phyloP scores from a whole-genome alignment of 2,888 invertebrate genomes.

The Dasysyrphus albostriatus region DNA sequence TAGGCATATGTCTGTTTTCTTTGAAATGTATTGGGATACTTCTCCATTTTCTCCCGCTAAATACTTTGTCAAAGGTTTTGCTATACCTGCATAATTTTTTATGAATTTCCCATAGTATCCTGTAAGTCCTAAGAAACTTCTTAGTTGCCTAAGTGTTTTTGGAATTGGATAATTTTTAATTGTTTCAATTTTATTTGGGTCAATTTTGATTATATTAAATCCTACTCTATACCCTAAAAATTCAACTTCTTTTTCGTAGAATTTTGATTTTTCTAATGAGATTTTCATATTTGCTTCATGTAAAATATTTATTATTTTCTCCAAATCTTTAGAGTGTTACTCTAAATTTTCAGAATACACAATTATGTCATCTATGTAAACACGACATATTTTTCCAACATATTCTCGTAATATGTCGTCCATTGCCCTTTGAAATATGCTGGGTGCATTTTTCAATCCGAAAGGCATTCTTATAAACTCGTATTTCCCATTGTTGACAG shows the following conservation, averaged over 20 bases:
- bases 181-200: neutral
- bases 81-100: neutral
- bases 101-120: neutral
- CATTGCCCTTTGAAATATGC: constrained; percentile 6
- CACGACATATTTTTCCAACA: neutral
- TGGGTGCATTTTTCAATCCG: neutral
- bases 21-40: neutral
- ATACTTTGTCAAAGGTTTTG: constrained; percentile 21
- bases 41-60: neutral
- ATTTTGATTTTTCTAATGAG: constrained; percentile 1
- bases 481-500: neutral
- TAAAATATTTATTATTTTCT: neutral
- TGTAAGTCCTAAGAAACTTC: constrained; percentile 3
- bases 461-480: neutral
- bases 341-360: neutral
- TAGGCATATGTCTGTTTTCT: constrained; percentile 9
- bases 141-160: neutral
- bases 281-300: constrained; percentile 26
- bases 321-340: neutral
- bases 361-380: neutral
- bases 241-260: neutral
- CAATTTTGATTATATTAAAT: neutral
- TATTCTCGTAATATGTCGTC: neutral
- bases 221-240: constrained; percentile 12
- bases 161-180: neutral